These are phyloP conservation scores for Stenurella melanura DNA, from an alignment of 2,888 invertebrate species.

Conservation along the genomic window DNA sequence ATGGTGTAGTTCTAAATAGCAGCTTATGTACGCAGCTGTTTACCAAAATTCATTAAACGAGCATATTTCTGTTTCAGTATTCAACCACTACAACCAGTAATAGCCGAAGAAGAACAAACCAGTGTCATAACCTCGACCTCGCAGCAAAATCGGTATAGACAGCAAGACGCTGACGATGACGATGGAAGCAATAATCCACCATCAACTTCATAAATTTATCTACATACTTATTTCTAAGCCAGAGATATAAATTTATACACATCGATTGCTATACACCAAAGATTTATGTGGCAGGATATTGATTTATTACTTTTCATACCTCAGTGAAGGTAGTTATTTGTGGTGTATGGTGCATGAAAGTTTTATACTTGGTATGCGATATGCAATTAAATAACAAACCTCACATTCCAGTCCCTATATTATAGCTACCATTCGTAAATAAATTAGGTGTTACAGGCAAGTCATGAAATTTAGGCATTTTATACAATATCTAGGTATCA, in stretches of 20 bases:
- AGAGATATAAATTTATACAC: not conserved
- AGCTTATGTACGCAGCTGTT: too few species aligned
- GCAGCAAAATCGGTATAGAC: slow-evolving; percentile 58
- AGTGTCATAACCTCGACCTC: slow-evolving; percentile 70
- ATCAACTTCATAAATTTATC: slow-evolving; percentile 37
- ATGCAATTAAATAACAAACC: not conserved
- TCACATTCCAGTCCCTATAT: not conserved
- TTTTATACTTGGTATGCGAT: not conserved
- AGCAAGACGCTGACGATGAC: slow-evolving; percentile 54
- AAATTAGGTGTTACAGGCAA: too few species aligned
- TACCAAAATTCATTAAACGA: too few species aligned
- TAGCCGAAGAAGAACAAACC: slow-evolving; percentile 69
- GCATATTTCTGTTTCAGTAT: slow-evolving; percentile 72
- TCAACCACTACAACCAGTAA: slow-evolving; percentile 76
- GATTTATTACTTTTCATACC: not conserved
- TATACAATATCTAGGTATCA: too few species aligned
- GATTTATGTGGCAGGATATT: not conserved
- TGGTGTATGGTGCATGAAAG: too few species aligned
- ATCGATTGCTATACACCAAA: slow-evolving; percentile 3
- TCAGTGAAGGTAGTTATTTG: not conserved
- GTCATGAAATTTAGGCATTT: too few species aligned
- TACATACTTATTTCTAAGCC: not conserved
- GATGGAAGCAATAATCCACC: slow-evolving; percentile 47
- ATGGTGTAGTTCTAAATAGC: too few species aligned
- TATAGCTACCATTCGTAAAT: not conserved